These are phyloP conservation scores for Otolemur garnettii DNA, from an alignment of 2,113 vertebrate genomes.

Conservation along the genomic window DNA sequence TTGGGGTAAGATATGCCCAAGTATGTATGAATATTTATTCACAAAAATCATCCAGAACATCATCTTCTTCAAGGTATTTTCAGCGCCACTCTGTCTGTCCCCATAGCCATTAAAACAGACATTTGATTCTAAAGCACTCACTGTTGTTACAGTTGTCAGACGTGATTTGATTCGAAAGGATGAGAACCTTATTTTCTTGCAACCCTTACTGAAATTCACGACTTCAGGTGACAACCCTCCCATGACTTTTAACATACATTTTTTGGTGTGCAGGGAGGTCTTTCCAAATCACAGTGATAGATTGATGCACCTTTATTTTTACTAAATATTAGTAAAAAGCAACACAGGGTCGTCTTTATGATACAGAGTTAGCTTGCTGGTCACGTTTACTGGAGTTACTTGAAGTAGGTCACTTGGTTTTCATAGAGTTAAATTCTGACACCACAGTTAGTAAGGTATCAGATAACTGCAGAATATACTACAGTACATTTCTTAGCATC, in stretches of 20 bases:
- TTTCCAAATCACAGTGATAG: not conserved
- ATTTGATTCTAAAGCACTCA: not conserved
- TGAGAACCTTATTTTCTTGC: not conserved
- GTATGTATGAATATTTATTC: not conserved
- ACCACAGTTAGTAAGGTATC: not conserved
- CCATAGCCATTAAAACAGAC: not conserved
- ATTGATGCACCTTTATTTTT: conserved; percentile 32
- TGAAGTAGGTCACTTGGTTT: not conserved
- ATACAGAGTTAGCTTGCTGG: not conserved
- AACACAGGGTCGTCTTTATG: not conserved
- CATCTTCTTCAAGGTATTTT: conserved; percentile 4
- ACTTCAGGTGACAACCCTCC: not conserved
- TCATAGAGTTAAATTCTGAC: conserved; percentile 12
- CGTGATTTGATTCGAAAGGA: conserved; percentile 29
- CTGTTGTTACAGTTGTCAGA: not conserved
- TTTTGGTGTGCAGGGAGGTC: not conserved
- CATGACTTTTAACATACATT: not conserved
- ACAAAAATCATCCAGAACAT: not conserved
- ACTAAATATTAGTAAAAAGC: not conserved
- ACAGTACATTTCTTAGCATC: not conserved
- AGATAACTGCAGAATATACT: not conserved
- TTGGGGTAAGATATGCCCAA: not conserved
- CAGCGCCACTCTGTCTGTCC: not conserved
- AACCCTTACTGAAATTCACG: not conserved
- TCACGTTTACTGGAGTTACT: not conserved